phyloP scores from a whole-genome alignment of 2,888 invertebrate genomes.

The Vandiemenella viatica region DNA sequence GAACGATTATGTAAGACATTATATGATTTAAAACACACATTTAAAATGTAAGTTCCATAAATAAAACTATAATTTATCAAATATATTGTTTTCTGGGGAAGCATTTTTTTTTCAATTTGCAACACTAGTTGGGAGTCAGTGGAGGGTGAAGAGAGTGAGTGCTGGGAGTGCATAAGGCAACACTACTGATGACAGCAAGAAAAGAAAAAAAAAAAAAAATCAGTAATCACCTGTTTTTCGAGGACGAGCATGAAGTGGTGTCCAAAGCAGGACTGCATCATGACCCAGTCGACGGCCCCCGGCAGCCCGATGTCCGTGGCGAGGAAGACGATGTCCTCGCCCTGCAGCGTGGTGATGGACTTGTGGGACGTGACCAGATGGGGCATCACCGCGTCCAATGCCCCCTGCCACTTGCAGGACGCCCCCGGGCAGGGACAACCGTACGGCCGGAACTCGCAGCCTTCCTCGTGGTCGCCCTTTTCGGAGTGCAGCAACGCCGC shows the following conservation, averaged over 20 bases:
- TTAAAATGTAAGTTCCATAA: too few relatives aligned
- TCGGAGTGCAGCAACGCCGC: constrained; percentile 89
- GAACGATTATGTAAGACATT: too few relatives aligned
- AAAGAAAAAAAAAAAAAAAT: too few relatives aligned
- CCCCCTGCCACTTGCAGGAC: constrained; percentile 98
- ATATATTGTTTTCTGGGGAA: too few relatives aligned
- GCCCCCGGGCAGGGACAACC: constrained; percentile 99
- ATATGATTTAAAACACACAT: too few relatives aligned
- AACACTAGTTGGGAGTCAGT: too few relatives aligned
- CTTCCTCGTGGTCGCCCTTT: constrained; percentile 96
- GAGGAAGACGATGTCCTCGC: constrained; percentile 97
- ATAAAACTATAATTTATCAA: too few relatives aligned
- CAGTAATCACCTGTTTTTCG: too few relatives aligned
- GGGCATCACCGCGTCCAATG: constrained; percentile 94
- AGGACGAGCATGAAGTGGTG: constrained; percentile 99
- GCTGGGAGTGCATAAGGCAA: too few relatives aligned
- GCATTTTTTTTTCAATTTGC: too few relatives aligned
- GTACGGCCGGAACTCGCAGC: constrained; percentile 96
- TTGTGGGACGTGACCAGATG: constrained; percentile 95
- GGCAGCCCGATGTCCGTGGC: constrained; percentile 99
- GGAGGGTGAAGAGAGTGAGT: too few relatives aligned
- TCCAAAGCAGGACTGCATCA: constrained; percentile 99
- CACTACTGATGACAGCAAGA: too few relatives aligned
- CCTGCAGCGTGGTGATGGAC: constrained; percentile 95
- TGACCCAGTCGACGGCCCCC: constrained; percentile 98